Evolutionary conservation across 2,888 invertebrate species (phyloP), one percentile per base, ranked within the genome.

Genomic region (Pachymerium ferrugineum): DNA sequence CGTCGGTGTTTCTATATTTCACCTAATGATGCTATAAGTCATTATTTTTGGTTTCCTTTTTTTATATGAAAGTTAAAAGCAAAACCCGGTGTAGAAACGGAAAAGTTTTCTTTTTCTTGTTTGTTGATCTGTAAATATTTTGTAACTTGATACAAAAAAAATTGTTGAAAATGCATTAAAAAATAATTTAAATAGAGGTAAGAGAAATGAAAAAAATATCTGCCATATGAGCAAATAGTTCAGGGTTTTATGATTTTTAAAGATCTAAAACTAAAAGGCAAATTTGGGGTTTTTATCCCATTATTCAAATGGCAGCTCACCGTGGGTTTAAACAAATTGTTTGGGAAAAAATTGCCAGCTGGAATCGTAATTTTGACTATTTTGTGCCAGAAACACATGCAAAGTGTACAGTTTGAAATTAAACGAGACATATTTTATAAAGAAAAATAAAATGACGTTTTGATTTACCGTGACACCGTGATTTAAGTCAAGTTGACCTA

Each of bases 321-420:
- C 25, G 62, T 25, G 62, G 25, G 14, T n/a, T n/a, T n/a, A n/a
- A n/a, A n/a, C n/a, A 62, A 47, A 19, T 28, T 62, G 28, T 62
- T 62, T 25, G 28, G 28, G 16, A 38, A 38, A n/a, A n/a, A n/a
- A n/a, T n/a, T n/a, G n/a, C n/a, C n/a, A n/a, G n/a, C n/a, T n/a
- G n/a, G n/a, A n/a, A 12, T 62, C 8, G 62, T 25, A 62, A 28
- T 62, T 62, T 62, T 62, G 22, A 19, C 47, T 47, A 47, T 47
- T 47, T 47, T 47, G 19, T 47, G 47, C 22, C 47, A 47, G 10
- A 62, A 12, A 62, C 62, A 62, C 62, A 62, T 62, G 62, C 62
- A 62, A n/a, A 62, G 62, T 62, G 62, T 62, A 62, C 62, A 62
- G 62, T 62, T 62, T 62, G 62, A 62, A 54, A 62, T 62, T 62